Base-by-base conservation (phyloP, 2,888 invertebrate genomes). In the Thyatira batis region DNA sequence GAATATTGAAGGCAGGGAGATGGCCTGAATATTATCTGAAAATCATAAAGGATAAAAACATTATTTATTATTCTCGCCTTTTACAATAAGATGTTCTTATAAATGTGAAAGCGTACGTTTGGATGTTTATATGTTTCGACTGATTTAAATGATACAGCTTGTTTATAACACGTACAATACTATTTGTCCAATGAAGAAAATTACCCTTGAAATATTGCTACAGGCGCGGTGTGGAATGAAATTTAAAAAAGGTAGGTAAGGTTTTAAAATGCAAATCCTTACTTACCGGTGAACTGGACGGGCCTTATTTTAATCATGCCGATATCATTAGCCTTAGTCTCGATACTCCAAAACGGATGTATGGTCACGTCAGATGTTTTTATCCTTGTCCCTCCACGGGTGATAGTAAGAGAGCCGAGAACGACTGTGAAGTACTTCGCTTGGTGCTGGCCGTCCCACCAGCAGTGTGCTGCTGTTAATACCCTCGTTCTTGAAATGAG, bases 391-490 rank as follows among this genome's bases (percentile, higher is more conserved):
- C 90, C 90, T 9, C 89, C 89, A 1, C 76, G 69, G 75, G 89
- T 89, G 45, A 91, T 73, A 1, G 78, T 84, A 0, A 82, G 49
- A 1, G 89, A 87, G 0, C 90, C 90, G 0, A 91, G 77, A 0
- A 90, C 89, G 1, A 87, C 55, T 3, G 84, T 85, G 63, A 91
- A 87, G 46, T 61, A 61, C 0, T 49, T 67, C 0, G 87, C 87
- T 53, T 82, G 85, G 53, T 58, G 69, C 90, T 90, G 51, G n/a
- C n/a, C n/a, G n/a, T n/a, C n/a, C n/a, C n/a, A n/a, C n/a, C n/a
- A n/a, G n/a, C n/a, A n/a, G n/a, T 91, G 90, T 0, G 89, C 90
- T 0, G 90, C 90, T 0, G 89, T 87, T 0, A 91, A 64, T 8
- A 89, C 78, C 5, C 84, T 65, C 0, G 75, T 87, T 33, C 67